These are phyloP conservation scores for Misgurnus mizolepis DNA, from an alignment of 2,113 vertebrate species.

Conservation along the genomic window DNA sequence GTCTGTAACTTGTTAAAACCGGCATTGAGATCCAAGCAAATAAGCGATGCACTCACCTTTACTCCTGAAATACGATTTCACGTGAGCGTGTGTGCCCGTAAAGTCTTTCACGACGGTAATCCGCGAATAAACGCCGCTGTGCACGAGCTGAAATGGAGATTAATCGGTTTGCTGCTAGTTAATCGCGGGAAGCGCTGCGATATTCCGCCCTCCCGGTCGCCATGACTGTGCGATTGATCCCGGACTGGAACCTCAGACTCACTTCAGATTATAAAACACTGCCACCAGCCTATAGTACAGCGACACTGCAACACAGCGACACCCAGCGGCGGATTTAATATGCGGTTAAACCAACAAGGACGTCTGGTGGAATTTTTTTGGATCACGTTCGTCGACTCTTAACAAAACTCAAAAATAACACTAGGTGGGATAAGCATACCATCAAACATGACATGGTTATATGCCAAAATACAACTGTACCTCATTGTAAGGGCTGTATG, in stretches of 20 bases:
- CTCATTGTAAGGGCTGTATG: too few species aligned
- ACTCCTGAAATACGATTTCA: not conserved
- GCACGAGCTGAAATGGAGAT: not conserved
- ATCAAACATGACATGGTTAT: too few species aligned
- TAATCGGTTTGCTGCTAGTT: not conserved
- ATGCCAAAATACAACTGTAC: too few species aligned
- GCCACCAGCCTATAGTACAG: slow-evolving; percentile 7
- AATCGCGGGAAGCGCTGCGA: slow-evolving; percentile 4
- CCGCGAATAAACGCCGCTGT: not conserved
- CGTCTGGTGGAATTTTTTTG: too few species aligned
- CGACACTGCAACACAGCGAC: slow-evolving; percentile 30
- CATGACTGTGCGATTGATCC: slow-evolving; percentile 42
- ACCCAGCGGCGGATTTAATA: not conserved
- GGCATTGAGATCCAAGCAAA: not conserved
- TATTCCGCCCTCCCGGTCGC: slow-evolving; percentile 37
- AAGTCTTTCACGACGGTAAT: not conserved
- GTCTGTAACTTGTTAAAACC: not conserved
- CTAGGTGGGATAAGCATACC: too few species aligned
- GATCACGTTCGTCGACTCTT: too few species aligned
- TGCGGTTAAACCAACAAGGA: too few species aligned
- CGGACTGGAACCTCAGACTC: not conserved
- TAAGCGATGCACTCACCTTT: not conserved
- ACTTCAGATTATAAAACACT: slow-evolving; percentile 22
- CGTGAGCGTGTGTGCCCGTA: not conserved
- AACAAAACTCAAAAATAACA: too few species aligned